Percentiles rank a stretch among this genome's conserved stretches.
These are phyloP conservation scores for Bostrychus sinensis DNA, from an alignment of 2,113 vertebrate species.

Conservation along the genomic window DNA sequence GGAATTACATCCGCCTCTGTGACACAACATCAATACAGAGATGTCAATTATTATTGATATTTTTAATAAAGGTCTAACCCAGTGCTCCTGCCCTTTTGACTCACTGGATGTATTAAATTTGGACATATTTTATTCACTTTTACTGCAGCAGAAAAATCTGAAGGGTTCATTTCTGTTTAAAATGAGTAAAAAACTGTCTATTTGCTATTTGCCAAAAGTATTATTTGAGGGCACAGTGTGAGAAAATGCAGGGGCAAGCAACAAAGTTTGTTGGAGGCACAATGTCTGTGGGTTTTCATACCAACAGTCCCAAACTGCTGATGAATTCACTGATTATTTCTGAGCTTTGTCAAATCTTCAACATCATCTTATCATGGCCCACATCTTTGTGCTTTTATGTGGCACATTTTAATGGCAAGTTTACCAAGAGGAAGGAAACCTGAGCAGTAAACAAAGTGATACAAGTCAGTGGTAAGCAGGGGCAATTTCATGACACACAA, in stretches of 20 bases:
- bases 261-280: slow-evolving; percentile 15
- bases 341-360: slow-evolving; percentile 17
- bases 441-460: neutral
- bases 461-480: neutral
- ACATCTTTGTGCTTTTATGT: slow-evolving; percentile 6
- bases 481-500: neutral
- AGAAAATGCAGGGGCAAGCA: slow-evolving; percentile 14
- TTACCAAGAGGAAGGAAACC: slow-evolving; percentile 12
- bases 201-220: neutral
- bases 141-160: neutral
- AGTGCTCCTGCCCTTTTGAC: neutral
- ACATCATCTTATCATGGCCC: slow-evolving; percentile 1
- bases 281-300: slow-evolving; percentile 22
- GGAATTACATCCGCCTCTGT: neutral
- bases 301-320: neutral
- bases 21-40: neutral
- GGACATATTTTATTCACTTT: neutral
- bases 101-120: neutral
- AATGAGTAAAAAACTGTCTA: neutral
- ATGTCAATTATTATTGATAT: slow-evolving; percentile 1
- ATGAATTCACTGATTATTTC: slow-evolving; percentile 29
- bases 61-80: slow-evolving; percentile 4
- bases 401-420: neutral
- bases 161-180: neutral
- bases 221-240: neutral